Evolutionary conservation across 2,888 invertebrate species (phyloP).

Genomic region (Gisinianus flammeolus): DNA sequence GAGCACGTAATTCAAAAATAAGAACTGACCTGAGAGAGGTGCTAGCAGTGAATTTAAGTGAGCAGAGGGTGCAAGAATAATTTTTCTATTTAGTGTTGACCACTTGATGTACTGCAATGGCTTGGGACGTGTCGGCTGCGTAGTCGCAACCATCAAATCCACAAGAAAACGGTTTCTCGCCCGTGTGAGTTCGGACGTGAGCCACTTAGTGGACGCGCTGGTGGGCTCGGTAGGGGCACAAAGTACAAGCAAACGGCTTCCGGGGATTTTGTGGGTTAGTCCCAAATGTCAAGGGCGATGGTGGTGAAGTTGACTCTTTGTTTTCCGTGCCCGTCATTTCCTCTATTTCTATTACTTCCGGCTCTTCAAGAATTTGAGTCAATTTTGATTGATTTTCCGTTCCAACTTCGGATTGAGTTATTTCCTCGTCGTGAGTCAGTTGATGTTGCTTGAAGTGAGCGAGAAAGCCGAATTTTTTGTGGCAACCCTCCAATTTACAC

Average conservation of each 20-base stretch:
- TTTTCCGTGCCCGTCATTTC: no score
- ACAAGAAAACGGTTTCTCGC: not conserved
- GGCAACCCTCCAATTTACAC: not conserved
- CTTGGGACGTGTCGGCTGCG: not conserved
- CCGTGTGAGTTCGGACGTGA: not conserved
- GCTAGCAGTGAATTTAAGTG: no score
- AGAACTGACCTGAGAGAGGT: no score
- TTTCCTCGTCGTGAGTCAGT: not conserved
- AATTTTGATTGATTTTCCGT: not conserved
- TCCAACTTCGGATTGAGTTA: not conserved
- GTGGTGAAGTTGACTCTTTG: no score
- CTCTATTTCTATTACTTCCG: no score
- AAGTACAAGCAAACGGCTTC: not conserved
- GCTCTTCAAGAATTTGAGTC: not conserved
- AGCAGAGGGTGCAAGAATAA: not conserved
- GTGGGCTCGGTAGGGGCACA: not conserved
- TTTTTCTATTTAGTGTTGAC: not conserved
- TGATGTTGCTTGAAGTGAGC: not conserved
- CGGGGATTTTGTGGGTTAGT: not conserved
- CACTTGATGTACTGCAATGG: not conserved
- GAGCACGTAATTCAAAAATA: no score
- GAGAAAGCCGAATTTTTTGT: not conserved
- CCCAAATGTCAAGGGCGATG: no score
- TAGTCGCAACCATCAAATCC: not conserved
- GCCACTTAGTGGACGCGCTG: not conserved